A percentile compares a stretch with the other conserved stretches of the same genome.
Evolutionary conservation across 2,888 invertebrate species (phyloP).

Genomic region (Xestia rhomboidea): DNA sequence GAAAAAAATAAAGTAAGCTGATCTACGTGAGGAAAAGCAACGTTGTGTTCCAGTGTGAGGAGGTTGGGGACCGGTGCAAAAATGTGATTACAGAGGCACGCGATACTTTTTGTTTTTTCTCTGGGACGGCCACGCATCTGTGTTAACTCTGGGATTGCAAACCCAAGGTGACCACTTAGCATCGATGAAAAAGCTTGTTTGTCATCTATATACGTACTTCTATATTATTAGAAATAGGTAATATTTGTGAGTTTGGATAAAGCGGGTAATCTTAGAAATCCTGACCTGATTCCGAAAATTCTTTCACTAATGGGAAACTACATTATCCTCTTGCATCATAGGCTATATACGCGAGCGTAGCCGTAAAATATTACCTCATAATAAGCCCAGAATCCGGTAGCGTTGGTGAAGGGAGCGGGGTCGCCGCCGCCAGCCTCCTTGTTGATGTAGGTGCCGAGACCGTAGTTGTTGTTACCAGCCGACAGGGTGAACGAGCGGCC

Average conservation of each 20-base stretch:
- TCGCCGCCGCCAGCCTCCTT: conserved; percentile 97
- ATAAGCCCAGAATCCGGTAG: conserved; percentile 96
- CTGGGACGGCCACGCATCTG: too few relatives aligned
- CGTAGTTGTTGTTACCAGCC: conserved; percentile 95
- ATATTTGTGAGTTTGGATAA: not conserved
- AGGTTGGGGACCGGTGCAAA: not conserved
- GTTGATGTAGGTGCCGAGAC: conserved; percentile 96
- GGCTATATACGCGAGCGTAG: not conserved
- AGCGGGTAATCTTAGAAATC: not conserved
- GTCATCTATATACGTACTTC: not conserved
- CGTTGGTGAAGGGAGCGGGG: conserved; percentile 96
- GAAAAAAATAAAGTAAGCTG: not conserved
- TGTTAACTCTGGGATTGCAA: not conserved
- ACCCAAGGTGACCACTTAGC: too few relatives aligned
- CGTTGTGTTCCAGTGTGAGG: not conserved
- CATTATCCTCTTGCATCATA: not conserved
- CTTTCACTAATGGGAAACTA: not conserved
- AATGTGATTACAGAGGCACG: not conserved
- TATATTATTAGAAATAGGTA: not conserved
- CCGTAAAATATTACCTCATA: conserved; percentile 92
- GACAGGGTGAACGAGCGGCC: conserved; percentile 96
- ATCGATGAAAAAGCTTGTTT: not conserved
- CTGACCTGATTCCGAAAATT: not conserved
- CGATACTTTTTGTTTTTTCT: not conserved
- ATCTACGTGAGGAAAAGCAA: not conserved